phyloP scores from a whole-genome alignment of 2,113 vertebrate species.

The Tachuris rubrigastra region DNA sequence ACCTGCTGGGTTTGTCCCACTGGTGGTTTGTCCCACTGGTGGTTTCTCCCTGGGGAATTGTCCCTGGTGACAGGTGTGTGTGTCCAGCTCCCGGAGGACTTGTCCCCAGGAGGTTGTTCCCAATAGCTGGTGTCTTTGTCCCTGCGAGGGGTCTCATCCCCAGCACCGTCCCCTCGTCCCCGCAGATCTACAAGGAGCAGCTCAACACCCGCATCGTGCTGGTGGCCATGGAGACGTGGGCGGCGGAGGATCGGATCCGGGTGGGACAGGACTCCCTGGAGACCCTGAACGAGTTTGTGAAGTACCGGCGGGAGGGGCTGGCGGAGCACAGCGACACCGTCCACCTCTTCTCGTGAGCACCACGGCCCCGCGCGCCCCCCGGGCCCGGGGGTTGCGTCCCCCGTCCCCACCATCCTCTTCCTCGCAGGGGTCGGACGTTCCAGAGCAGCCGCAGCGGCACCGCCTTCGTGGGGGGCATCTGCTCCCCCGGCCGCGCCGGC shows the following conservation, averaged over 20 bases:
- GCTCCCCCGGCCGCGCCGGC: slow-evolving; percentile 80
- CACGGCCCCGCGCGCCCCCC: fast-evolving
- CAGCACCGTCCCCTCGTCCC: background rate
- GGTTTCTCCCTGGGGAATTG: background rate
- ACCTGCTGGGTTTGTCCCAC: background rate
- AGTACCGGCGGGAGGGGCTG: slow-evolving; percentile 84
- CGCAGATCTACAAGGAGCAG: slow-evolving; percentile 93
- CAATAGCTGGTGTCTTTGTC: background rate
- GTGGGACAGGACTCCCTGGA: slow-evolving; percentile 84
- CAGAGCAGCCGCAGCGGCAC: slow-evolving; percentile 90
- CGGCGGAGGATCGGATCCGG: slow-evolving; percentile 84
- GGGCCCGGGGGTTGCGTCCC: background rate
- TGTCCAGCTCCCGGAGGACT: background rate
- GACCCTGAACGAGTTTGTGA: slow-evolving; percentile 87
- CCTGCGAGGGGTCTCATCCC: background rate
- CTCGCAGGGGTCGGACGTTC: slow-evolving; percentile 86
- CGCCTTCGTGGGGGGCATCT: slow-evolving; percentile 89
- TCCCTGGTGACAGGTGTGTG: background rate
- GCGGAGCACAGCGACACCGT: slow-evolving; percentile 85
- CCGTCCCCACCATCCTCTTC: background rate
- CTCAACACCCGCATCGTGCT: slow-evolving; percentile 95
- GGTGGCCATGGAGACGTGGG: slow-evolving; percentile 97
- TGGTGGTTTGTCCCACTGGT: background rate
- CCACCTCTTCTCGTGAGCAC: slow-evolving; percentile 90
- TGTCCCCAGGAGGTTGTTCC: background rate